Evolutionary conservation across 2,888 invertebrate genomes (phyloP).

Genomic region (Netelia inedita): DNA sequence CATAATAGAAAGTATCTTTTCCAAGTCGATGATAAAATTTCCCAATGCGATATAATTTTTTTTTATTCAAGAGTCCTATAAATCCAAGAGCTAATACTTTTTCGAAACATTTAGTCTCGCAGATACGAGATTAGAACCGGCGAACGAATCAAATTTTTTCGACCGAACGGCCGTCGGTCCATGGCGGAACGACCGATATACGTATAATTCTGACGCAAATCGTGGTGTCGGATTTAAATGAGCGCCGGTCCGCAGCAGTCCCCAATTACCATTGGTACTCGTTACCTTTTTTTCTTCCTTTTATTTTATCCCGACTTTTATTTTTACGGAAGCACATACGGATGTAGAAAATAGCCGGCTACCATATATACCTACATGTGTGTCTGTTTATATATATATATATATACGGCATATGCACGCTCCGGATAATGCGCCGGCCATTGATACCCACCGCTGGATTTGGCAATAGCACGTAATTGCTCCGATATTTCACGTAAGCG

Average conservation of each 20-base stretch:
- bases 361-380: too few species aligned
- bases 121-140: too few species aligned
- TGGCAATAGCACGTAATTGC: conserved; percentile 83
- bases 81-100: too few species aligned
- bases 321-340: not conserved
- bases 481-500: conserved; percentile 82
- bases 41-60: too few species aligned
- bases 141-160: too few species aligned
- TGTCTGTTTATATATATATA: not conserved
- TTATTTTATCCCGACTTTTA: conserved; percentile 26
- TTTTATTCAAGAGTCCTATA: too few species aligned
- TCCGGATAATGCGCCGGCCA: conserved; percentile 79
- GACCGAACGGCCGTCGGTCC: too few species aligned
- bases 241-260: not conserved
- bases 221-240: not conserved
- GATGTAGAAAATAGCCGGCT: too few species aligned
- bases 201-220: not conserved
- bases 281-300: not conserved
- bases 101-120: too few species aligned
- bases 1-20: too few species aligned
- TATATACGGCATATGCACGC: not conserved
- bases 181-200: too few species aligned
- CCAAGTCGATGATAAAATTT: too few species aligned
- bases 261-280: not conserved
- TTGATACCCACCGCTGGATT: conserved; percentile 81